Conservation (phyloP, 2,797 vertebrate genomes). For the Muscicapa striata region DNA sequence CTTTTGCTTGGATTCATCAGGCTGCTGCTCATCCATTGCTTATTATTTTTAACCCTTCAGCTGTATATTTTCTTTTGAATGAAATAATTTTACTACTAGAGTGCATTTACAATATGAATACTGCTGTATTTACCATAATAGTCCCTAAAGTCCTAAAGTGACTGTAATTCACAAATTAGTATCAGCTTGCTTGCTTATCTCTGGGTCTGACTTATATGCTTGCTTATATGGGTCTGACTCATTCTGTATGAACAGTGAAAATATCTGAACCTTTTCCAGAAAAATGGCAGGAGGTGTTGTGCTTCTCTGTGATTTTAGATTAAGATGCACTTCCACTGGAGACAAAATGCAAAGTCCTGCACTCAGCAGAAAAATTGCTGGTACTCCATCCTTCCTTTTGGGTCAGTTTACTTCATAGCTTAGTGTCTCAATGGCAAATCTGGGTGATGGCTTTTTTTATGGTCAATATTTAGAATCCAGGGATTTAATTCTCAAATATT, state of each 20-base stretch:
- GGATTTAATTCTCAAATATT: not conserved
- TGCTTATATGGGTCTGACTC: not conserved
- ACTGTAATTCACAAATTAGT: not conserved
- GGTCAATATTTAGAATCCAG: not conserved
- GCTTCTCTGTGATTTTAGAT: not conserved
- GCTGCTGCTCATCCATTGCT: not conserved
- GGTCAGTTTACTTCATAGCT: not conserved
- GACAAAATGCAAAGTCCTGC: not conserved
- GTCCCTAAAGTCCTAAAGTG: not conserved
- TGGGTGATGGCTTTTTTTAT: not conserved
- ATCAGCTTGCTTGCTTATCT: not conserved
- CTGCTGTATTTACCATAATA: not conserved
- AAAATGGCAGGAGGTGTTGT: not conserved
- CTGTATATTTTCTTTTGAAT: not conserved
- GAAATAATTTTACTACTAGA: not conserved
- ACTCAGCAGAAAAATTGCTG: not conserved
- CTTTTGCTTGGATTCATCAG: conserved; percentile 26
- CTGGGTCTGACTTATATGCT: too few species aligned
- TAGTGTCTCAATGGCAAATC: not conserved
- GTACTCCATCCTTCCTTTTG: not conserved
- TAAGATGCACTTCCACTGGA: not conserved
- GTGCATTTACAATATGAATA: not conserved
- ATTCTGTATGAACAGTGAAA: not conserved
- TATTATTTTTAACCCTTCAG: conserved; percentile 34
- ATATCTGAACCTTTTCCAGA: not conserved